phyloP scores from a whole-genome alignment of 2,888 invertebrate species.

The Ochropleura leucogaster region DNA sequence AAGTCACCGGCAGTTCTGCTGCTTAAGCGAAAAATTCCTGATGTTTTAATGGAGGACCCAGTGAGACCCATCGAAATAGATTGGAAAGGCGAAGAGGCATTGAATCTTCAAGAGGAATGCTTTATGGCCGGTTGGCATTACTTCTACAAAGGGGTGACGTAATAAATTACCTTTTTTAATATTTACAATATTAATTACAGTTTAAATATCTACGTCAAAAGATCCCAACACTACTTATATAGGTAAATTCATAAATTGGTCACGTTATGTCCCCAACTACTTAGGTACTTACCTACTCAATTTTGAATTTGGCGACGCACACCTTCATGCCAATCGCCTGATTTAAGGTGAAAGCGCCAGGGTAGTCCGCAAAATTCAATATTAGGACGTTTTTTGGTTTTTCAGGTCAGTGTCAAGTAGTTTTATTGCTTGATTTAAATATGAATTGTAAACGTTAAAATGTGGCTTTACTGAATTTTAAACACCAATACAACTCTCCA shows the following conservation, averaged over 20 bases:
- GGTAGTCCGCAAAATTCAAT: no score
- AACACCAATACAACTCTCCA: no score
- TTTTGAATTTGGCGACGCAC: no score
- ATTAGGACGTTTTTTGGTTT: no score
- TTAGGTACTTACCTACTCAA: not conserved
- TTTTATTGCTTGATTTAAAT: no score
- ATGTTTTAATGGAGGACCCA: constrained; percentile 78
- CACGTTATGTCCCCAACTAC: not conserved
- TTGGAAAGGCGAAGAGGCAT: constrained; percentile 70
- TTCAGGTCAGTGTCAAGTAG: no score
- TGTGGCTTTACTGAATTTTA: no score
- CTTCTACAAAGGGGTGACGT: constrained; percentile 79
- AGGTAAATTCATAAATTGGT: no score
- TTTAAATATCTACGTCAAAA: not conserved
- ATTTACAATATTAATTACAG: not conserved
- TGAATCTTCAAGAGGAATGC: constrained; percentile 81
- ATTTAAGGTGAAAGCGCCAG: no score
- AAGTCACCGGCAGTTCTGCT: constrained; percentile 78
- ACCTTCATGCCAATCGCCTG: no score
- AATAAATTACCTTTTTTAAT: not conserved
- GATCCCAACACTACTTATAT: no score
- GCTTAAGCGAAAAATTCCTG: constrained; percentile 78
- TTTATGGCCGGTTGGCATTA: constrained; percentile 84
- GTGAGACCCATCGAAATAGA: constrained; percentile 75
- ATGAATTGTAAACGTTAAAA: no score